These are phyloP conservation scores for Egretta garzetta DNA, from an alignment of 2,113 vertebrate genomes.

Conservation along the genomic window DNA sequence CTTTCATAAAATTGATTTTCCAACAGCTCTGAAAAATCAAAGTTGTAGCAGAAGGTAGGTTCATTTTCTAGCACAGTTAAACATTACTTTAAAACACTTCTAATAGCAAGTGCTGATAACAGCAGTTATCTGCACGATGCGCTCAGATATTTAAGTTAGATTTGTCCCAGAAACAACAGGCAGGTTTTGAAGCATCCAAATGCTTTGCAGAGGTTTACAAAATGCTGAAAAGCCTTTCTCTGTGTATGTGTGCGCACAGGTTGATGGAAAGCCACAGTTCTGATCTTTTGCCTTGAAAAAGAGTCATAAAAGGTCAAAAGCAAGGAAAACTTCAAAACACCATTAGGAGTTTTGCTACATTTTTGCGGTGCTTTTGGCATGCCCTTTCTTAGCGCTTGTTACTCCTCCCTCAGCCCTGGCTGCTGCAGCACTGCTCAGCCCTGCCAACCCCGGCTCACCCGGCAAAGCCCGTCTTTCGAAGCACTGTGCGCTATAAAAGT, in stretches of 20 bases:
- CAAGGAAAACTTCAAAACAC: not conserved
- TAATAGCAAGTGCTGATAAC: not conserved
- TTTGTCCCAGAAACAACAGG: not conserved
- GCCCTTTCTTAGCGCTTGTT: not conserved
- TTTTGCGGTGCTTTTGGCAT: not conserved
- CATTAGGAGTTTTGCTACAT: not conserved
- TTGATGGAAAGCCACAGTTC: not conserved
- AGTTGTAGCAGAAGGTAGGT: not conserved
- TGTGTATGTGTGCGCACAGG: fast-evolving
- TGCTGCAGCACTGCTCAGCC: fast-evolving
- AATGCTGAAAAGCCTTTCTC: not conserved
- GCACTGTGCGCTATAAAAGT: not conserved
- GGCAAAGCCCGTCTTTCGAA: not conserved
- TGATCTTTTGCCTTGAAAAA: not conserved
- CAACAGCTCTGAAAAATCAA: not conserved
- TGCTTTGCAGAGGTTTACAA: not conserved
- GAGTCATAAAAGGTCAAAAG: not conserved
- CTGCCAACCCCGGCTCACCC: not conserved
- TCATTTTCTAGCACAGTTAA: not conserved
- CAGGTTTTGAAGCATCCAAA: not conserved
- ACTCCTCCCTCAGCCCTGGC: not conserved
- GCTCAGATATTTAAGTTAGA: not conserved
- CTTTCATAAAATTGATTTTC: not conserved
- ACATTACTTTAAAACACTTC: not conserved
- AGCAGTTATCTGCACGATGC: not conserved